Evolutionary conservation across 2,113 vertebrate species (phyloP), one percentile per base, ranked within the genome.

Genomic region (Calypte anna): DNA sequence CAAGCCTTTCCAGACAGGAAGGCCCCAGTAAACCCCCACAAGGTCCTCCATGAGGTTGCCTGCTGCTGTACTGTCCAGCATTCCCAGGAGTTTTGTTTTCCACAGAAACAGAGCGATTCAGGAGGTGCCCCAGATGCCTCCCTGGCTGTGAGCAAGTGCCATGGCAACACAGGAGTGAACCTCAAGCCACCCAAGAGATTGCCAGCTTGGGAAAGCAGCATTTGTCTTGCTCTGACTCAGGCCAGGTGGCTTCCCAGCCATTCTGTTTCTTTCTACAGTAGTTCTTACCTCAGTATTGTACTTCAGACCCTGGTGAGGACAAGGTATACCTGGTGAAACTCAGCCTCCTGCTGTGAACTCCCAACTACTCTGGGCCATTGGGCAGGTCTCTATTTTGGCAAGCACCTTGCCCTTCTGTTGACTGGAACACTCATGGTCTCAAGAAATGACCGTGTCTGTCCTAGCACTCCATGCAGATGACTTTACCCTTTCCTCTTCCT

Each of bases 1-100:
- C 70, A 51, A 54, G 33, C 4, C 36, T 12, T 46, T 19, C 64
- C 58, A 73, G 43, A 7, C 5, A 0, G 8, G 48, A 68, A 61
- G 61, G 40, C 14, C 24, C 12, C 57, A 21, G 2, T 4, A 82
- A 54, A 11, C 5, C 36, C 73, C 73, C 2, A 2, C 44, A 15
- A 55, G 43, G 33, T n/a, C 21, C 14, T 28, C 67, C 1, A 0
- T 6, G 36, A 64, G 46, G 50, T n/a, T 6, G 10, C 36, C 55
- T 28, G 4, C 3, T 0, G 0, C 38, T 46, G 24, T 2, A 10
- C 14, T 21, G 44, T 28, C 16, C 84, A 61, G 31, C 18, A 15
- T 8, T 40, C 15, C 31, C 61, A 70, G 51, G 20, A 27, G 46
- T 38, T 80, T 28, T 68, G 64, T 59, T 64, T 79, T 46, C 54